Percentiles rank a stretch among this genome's conserved stretches.
phyloP scores from a whole-genome alignment of 2,797 vertebrate genomes.

The Phyllotis vaccarum region DNA sequence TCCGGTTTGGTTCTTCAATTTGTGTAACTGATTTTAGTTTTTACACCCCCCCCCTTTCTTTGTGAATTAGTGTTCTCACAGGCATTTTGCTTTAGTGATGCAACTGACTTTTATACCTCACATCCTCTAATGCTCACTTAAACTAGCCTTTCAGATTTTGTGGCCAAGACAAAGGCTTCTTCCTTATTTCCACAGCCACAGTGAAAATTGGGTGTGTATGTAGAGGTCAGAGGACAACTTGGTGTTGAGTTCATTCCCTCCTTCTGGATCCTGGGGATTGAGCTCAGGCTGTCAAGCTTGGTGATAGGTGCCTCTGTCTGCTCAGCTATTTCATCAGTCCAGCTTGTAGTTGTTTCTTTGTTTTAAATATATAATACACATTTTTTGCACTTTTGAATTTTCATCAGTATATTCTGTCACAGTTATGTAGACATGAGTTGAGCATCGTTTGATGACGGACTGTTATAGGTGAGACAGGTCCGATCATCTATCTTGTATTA shows the following conservation, averaged over 20 bases:
- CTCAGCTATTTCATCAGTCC: neutral
- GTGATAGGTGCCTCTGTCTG: neutral
- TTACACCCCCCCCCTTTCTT: neutral
- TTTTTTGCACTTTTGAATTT: neutral
- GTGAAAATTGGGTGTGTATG: neutral
- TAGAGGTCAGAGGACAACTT: neutral
- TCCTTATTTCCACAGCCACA: constrained; percentile 23
- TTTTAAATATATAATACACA: no score
- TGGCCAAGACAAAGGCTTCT: constrained; percentile 10
- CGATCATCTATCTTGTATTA: neutral
- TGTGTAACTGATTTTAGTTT: neutral
- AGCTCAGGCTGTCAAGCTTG: neutral
- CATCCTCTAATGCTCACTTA: neutral
- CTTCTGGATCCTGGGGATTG: neutral
- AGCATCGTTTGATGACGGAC: neutral
- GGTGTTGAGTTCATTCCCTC: neutral
- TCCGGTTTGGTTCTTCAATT: constrained; percentile 17
- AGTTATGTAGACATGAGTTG: neutral
- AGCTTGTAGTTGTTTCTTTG: neutral
- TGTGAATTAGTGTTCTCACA: constrained; percentile 25
- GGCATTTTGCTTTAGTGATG: constrained; percentile 18
- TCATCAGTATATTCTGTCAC: neutral
- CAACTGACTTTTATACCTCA: constrained; percentile 8
- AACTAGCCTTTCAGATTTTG: constrained; percentile 23
- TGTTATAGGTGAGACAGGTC: neutral